Conservation (phyloP, 2,888 invertebrate species). For the Tenthredo scrophulariae region DNA sequence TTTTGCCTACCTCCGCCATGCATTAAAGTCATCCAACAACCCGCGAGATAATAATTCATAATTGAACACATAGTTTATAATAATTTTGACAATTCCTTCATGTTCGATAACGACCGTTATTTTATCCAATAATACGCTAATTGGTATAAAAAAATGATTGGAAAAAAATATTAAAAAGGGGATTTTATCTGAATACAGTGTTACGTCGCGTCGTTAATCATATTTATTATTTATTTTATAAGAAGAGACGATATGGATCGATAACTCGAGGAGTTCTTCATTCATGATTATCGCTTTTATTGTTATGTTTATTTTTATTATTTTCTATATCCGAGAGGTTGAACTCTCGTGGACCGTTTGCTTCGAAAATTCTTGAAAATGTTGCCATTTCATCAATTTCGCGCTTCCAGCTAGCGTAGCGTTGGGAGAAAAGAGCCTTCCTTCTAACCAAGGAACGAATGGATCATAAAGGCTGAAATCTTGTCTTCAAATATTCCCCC, state of each 20-base stretch:
- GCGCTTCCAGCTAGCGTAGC: background rate
- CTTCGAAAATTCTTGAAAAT: conserved; percentile 1
- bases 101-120: background rate
- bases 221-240: background rate
- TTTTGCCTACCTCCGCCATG: conserved; percentile 3
- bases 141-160: background rate
- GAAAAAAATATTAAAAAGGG: background rate
- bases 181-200: background rate
- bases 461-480: conserved; percentile 36
- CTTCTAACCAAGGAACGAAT: conserved; percentile 20
- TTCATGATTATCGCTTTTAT: background rate
- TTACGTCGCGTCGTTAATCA: background rate
- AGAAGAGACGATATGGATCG: background rate
- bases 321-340: background rate
- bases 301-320: conserved; percentile 11
- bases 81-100: background rate
- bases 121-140: background rate
- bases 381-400: conserved; percentile 11
- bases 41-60: background rate
- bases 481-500: conserved; percentile 36
- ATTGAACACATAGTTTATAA: background rate
- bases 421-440: background rate
- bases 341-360: background rate
- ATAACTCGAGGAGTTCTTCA: background rate
- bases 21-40: conserved; percentile 15